Evolutionary conservation across 2,113 vertebrate species (phyloP).

Genomic region (Pygoscelis antarcticus): DNA sequence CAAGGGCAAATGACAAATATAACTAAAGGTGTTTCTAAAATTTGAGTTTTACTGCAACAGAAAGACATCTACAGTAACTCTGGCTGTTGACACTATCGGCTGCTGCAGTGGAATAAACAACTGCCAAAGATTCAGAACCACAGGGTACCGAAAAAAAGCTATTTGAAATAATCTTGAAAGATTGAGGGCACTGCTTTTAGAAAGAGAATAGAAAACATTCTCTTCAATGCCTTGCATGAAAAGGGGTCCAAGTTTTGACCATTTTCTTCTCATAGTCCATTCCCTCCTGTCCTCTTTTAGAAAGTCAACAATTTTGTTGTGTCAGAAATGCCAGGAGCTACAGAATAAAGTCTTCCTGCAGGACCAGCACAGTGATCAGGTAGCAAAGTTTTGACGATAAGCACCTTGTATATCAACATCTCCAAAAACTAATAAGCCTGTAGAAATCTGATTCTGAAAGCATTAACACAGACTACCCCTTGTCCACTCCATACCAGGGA

Average conservation of each 20-base stretch:
- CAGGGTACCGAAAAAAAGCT: background rate
- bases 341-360: background rate
- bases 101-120: background rate
- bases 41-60: background rate
- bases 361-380: background rate
- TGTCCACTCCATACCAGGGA: background rate
- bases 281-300: background rate
- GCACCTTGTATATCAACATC: background rate
- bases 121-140: constrained; percentile 2
- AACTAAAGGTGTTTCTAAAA: background rate
- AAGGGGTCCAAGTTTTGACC: background rate
- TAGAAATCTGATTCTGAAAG: background rate
- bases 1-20: background rate
- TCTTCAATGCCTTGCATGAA: background rate
- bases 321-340: background rate
- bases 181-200: constrained; percentile 29
- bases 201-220: background rate
- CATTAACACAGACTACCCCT: background rate
- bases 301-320: background rate
- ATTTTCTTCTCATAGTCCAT: background rate
- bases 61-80: background rate
- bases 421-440: background rate
- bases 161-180: constrained; percentile 20
- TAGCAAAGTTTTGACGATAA: background rate
- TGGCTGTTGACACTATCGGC: background rate